Conservation (phyloP, 2,888 invertebrate species). For the Meliscaeva auricollis region DNA sequence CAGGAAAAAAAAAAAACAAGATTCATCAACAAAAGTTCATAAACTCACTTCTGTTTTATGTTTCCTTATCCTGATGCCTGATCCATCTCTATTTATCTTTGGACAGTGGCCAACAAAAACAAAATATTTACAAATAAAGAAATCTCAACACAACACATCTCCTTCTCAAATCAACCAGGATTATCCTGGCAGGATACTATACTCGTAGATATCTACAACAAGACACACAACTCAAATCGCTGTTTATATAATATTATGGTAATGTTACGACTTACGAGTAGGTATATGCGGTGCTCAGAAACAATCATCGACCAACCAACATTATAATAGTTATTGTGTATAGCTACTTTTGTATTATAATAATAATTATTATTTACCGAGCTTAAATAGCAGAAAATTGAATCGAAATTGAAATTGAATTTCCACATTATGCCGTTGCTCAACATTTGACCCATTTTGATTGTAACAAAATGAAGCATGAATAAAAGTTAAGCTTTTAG, state of each 20-base stretch:
- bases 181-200: background rate
- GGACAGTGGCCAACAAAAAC: background rate
- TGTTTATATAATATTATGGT: constrained; percentile 6
- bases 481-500: constrained; percentile 65
- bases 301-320: constrained; percentile 56
- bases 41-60: too few species aligned
- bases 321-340: too few species aligned
- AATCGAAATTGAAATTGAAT: constrained; percentile 69
- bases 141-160: background rate
- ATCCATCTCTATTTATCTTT: background rate
- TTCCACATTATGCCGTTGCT: constrained; percentile 23
- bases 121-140: too few species aligned
- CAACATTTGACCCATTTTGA: constrained; percentile 63
- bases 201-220: background rate
- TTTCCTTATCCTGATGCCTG: background rate
- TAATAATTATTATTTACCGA: constrained; percentile 72
- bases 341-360: background rate
- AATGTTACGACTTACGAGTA: background rate
- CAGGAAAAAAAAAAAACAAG: background rate
- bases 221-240: constrained; percentile 3
- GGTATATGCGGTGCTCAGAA: constrained; percentile 36
- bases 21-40: background rate
- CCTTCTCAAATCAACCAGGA: too few species aligned
- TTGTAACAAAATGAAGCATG: constrained; percentile 68
- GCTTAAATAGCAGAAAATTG: constrained; percentile 73